These are phyloP conservation scores for Danio choprae DNA, from an alignment of 2,797 vertebrate species.

Conservation along the genomic window DNA sequence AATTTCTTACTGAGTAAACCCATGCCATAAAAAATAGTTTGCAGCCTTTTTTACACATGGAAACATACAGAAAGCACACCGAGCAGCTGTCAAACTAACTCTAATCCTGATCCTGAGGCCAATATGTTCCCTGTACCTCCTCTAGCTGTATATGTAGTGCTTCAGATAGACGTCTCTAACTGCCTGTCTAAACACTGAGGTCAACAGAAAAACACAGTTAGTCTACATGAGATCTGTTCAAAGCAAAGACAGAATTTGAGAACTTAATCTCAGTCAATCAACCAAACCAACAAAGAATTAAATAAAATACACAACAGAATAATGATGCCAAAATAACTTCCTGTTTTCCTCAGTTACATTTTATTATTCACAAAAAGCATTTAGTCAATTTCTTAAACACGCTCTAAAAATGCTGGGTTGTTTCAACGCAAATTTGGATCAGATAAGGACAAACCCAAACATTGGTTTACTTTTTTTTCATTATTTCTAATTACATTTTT, in stretches of 20 bases:
- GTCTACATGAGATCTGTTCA: constrained; percentile 65
- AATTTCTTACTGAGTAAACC: constrained; percentile 18
- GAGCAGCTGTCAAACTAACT: constrained; percentile 73
- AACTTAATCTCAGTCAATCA: not conserved
- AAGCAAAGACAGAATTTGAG: constrained; percentile 61
- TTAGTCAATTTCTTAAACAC: no score
- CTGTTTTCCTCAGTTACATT: no score
- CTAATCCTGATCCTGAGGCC: constrained; percentile 68
- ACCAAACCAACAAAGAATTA: not conserved
- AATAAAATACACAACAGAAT: no score
- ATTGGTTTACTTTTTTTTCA: no score
- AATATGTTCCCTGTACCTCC: constrained; percentile 67
- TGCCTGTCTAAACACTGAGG: constrained; percentile 58
- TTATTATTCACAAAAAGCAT: no score
- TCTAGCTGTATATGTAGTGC: constrained; percentile 59
- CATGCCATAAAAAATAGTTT: constrained; percentile 43
- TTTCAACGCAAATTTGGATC: no score
- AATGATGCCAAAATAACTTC: no score
- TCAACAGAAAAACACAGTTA: constrained; percentile 28
- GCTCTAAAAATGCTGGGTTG: no score
- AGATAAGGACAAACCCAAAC: no score
- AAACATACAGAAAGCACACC: constrained; percentile 44
- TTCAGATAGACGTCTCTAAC: constrained; percentile 39
- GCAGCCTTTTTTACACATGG: constrained; percentile 38
- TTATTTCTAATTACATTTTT: no score